Conservation (phyloP, 92 coral and sea anemone genomes). For the Isaurus tuberculatus region DNA sequence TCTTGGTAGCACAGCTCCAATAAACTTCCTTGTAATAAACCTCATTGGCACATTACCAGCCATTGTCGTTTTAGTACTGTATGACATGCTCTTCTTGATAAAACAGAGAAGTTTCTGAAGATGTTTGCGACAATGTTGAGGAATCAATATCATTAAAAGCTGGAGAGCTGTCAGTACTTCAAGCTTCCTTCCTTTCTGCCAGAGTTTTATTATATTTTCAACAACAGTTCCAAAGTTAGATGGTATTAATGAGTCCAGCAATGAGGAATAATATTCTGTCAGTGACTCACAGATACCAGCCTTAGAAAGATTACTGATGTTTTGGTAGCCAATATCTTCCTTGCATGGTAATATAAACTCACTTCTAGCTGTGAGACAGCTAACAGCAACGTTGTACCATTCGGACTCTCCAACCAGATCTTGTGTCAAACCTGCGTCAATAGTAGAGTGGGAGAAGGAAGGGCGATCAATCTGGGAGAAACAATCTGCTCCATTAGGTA, state of each 20-base stretch:
- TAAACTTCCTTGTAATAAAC: slow-evolving; percentile 74
- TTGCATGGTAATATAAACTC: slow-evolving; percentile 75
- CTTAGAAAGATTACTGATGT: slow-evolving; percentile 68
- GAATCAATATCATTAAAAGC: slow-evolving; percentile 71
- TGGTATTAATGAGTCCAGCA: slow-evolving; percentile 86
- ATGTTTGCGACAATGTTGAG: slow-evolving; percentile 68
- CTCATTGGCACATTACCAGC: slow-evolving; percentile 56
- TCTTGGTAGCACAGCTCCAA: slow-evolving; percentile 78
- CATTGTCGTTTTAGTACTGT: slow-evolving; percentile 42
- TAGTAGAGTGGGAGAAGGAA: neutral
- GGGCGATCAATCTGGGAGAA: neutral
- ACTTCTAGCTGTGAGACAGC: slow-evolving; percentile 78
- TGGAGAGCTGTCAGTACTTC: slow-evolving; percentile 61
- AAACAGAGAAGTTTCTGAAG: slow-evolving; percentile 80
- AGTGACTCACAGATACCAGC: slow-evolving; percentile 78
- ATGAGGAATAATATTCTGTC: slow-evolving; percentile 78
- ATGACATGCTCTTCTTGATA: slow-evolving; percentile 66
- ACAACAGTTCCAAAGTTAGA: slow-evolving; percentile 67
- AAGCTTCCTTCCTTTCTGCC: slow-evolving; percentile 53
- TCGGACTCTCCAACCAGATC: slow-evolving; percentile 17
- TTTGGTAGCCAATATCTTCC: slow-evolving; percentile 73
- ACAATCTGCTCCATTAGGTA: slow-evolving; percentile 25
- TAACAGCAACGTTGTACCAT: slow-evolving; percentile 79
- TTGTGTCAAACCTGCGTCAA: neutral
- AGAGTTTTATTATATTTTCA: slow-evolving; percentile 58